Evolutionary conservation across 2,888 invertebrate species (phyloP).

Genomic region (Embidobia sp.): DNA sequence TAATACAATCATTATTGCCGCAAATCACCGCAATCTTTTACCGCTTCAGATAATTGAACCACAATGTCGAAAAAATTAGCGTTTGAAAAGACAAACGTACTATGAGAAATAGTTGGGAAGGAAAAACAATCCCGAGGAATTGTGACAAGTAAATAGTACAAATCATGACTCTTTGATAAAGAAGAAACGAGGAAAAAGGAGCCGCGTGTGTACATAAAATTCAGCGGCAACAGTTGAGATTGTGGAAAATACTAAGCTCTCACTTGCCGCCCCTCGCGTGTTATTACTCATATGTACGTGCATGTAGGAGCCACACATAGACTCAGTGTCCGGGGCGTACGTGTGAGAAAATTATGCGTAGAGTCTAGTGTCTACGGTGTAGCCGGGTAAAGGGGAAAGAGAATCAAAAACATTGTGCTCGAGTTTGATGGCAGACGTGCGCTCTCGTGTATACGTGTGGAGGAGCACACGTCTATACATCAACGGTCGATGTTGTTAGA

Average conservation of each 20-base stretch:
- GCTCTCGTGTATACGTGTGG: conserved; percentile 18
- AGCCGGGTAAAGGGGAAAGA: conserved; percentile 34
- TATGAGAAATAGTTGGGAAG: too few species aligned
- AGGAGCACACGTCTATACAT: conserved; percentile 26
- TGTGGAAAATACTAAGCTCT: conserved; percentile 64
- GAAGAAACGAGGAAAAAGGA: conserved; percentile 57
- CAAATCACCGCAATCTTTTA: not conserved
- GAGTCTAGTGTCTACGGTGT: conserved; percentile 36
- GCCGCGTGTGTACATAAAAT: conserved; percentile 59
- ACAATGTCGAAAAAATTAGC: too few species aligned
- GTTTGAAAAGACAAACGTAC: conserved; percentile 13
- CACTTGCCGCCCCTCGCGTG: conserved; percentile 52
- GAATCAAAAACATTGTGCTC: conserved; percentile 45
- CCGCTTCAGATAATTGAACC: too few species aligned
- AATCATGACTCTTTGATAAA: conserved; percentile 59
- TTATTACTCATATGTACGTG: conserved; percentile 53
- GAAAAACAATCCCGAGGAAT: conserved; percentile 17
- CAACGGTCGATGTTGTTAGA: conserved; percentile 67
- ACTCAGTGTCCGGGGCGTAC: conserved; percentile 38
- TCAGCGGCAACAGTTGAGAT: conserved; percentile 65
- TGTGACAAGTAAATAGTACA: conserved; percentile 52
- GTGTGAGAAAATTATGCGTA: conserved; percentile 60
- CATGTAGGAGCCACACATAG: conserved; percentile 15
- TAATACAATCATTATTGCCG: not conserved
- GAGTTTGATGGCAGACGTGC: conserved; percentile 36